Conservation (phyloP, 2,888 invertebrate genomes). For the Ferdinandea cuprea region DNA sequence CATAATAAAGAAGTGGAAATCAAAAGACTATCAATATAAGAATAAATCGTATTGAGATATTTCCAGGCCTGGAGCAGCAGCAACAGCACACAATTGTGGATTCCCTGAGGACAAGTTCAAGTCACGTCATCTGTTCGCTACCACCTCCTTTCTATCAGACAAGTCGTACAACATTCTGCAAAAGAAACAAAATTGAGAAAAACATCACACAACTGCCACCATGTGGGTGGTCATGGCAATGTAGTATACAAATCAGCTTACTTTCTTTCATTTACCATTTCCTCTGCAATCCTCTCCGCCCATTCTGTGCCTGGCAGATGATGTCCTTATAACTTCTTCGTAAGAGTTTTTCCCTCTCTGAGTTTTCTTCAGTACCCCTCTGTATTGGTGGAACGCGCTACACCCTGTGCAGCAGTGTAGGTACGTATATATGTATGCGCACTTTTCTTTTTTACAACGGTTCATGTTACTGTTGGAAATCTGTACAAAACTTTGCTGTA, state of each 20-base stretch:
- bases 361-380: slow-evolving; percentile 9
- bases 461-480: slow-evolving; percentile 23
- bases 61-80: slow-evolving; percentile 11
- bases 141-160: too few species aligned
- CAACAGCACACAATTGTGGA: slow-evolving; percentile 29
- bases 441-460: too few species aligned
- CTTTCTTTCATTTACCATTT: slow-evolving; percentile 1
- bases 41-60: slow-evolving; percentile 79
- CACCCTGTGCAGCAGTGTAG: too few species aligned
- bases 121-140: slow-evolving; percentile 50
- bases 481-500: slow-evolving; percentile 38
- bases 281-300: slow-evolving; percentile 3
- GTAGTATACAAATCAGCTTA: slow-evolving; percentile 3
- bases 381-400: background rate
- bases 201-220: slow-evolving; percentile 39
- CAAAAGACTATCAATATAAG: slow-evolving; percentile 80
- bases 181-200: slow-evolving; percentile 45
- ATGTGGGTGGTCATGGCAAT: background rate
- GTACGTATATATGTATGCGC: too few species aligned
- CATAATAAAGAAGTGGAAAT: slow-evolving; percentile 69
- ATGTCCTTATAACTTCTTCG: slow-evolving; percentile 38
- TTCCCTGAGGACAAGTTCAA: slow-evolving; percentile 43
- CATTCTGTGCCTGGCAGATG: slow-evolving; percentile 35
- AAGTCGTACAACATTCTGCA: slow-evolving; percentile 23
- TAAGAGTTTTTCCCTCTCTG: slow-evolving; percentile 8